Conservation (phyloP, 1,140 invertebrate genomes). For the Bombus superbus region DNA sequence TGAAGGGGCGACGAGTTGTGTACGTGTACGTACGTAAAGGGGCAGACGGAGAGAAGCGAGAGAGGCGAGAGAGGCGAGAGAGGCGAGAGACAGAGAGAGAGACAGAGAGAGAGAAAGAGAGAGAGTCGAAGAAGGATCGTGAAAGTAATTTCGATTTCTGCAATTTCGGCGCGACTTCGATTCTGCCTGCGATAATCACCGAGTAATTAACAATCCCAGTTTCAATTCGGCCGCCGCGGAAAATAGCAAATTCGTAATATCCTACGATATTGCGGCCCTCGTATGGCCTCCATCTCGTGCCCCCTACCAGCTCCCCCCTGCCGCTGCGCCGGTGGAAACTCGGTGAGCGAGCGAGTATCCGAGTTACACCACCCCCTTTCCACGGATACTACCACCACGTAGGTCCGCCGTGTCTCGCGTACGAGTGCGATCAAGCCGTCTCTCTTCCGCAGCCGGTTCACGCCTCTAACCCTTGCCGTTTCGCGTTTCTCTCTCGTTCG, state of each 20-base stretch:
- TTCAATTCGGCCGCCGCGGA: conserved; percentile 81
- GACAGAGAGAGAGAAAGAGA: background rate
- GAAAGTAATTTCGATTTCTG: conserved; percentile 80
- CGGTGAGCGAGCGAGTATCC: conserved; percentile 66
- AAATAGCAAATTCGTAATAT: conserved; percentile 84
- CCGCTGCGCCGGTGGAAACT: conserved; percentile 49
- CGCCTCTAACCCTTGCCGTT: conserved; percentile 7
- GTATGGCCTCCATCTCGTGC: conserved; percentile 53
- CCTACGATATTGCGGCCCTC: conserved; percentile 80
- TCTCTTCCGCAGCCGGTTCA: background rate
- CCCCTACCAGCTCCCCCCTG: conserved; percentile 4
- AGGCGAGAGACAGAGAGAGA: background rate
- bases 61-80: conserved; percentile 1
- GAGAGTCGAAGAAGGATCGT: conserved; percentile 24
- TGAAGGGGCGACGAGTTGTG: background rate
- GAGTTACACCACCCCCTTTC: conserved; percentile 31
- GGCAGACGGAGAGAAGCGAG: background rate
- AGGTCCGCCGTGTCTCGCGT: conserved; percentile 10
- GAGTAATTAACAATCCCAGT: conserved; percentile 83
- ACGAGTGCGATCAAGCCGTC: conserved; percentile 31
- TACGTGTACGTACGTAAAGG: background rate
- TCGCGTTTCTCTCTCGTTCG: background rate
- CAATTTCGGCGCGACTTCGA: conserved; percentile 72
- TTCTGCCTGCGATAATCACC: conserved; percentile 80
- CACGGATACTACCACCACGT: conserved; percentile 19